These are phyloP conservation scores for Asteroscopus sphinx DNA, from an alignment of 2,888 invertebrate species.

Conservation along the genomic window DNA sequence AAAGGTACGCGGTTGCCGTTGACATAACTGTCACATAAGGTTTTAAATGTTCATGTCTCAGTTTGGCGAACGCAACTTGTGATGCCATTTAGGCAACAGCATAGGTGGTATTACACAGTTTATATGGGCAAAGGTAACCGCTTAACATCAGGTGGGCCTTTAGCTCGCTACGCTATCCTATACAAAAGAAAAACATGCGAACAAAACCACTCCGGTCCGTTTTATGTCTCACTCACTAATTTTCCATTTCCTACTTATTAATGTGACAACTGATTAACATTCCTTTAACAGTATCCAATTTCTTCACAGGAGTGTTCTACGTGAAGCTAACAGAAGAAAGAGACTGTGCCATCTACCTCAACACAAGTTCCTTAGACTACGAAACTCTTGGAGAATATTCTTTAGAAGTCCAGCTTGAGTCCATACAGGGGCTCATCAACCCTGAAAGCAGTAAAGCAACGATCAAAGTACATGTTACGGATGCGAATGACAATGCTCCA, in stretches of 20 bases:
- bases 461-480: slow-evolving; percentile 95
- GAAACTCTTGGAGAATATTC: slow-evolving; percentile 93
- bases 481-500: slow-evolving; percentile 97
- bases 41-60: too few species aligned
- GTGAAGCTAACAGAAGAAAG: slow-evolving; percentile 93
- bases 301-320: slow-evolving; percentile 91
- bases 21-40: too few species aligned
- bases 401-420: slow-evolving; percentile 94
- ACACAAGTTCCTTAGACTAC: slow-evolving; percentile 93
- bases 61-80: too few species aligned
- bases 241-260: not conserved
- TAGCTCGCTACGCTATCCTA: too few species aligned
- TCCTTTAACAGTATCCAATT: not conserved
- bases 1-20: too few species aligned
- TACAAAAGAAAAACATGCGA: too few species aligned
- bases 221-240: not conserved
- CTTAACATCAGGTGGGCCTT: too few species aligned
- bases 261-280: not conserved
- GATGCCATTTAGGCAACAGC: too few species aligned
- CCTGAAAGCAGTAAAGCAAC: slow-evolving; percentile 93
- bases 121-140: too few species aligned
- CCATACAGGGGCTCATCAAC: slow-evolving; percentile 95
- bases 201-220: too few species aligned
- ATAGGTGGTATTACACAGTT: too few species aligned
- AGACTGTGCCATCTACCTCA: slow-evolving; percentile 95